These are phyloP conservation scores for Maccullochella peelii DNA, from an alignment of 2,113 vertebrate genomes.

Conservation along the genomic window DNA sequence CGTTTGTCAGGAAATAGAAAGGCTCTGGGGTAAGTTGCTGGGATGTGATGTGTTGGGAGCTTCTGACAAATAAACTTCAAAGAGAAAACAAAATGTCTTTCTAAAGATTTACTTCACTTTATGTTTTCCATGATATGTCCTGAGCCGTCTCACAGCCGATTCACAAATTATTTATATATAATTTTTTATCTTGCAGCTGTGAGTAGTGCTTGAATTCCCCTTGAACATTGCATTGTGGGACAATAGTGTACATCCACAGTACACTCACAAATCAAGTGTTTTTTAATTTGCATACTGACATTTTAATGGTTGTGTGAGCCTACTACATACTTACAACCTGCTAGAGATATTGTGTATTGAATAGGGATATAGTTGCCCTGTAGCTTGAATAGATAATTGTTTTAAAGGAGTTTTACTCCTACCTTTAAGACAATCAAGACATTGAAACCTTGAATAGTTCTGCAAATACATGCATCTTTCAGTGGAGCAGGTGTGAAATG, in stretches of 20 bases:
- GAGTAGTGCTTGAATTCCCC: not conserved
- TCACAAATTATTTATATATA: not conserved
- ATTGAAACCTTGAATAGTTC: not conserved
- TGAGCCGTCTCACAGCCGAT: not conserved
- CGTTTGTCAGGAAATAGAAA: constrained; percentile 82
- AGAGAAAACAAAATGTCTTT: not conserved
- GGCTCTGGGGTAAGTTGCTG: constrained; percentile 75
- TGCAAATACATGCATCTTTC: not conserved
- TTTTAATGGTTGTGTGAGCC: not conserved
- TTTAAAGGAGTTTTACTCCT: not conserved
- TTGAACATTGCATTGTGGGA: not conserved
- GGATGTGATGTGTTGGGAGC: not conserved
- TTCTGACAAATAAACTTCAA: too few relatives aligned
- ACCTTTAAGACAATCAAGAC: too few relatives aligned
- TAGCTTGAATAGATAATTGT: not conserved
- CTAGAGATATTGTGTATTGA: not conserved
- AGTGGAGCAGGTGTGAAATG: not conserved
- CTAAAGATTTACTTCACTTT: not conserved
- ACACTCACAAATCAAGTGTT: not conserved
- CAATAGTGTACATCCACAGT: not conserved
- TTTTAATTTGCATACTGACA: not conserved
- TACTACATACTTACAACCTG: not conserved
- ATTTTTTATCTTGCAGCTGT: not conserved
- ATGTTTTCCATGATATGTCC: not conserved
- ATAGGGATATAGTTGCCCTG: not conserved